Conservation (phyloP, 2,888 invertebrate species). For the Brenthis hecate region DNA sequence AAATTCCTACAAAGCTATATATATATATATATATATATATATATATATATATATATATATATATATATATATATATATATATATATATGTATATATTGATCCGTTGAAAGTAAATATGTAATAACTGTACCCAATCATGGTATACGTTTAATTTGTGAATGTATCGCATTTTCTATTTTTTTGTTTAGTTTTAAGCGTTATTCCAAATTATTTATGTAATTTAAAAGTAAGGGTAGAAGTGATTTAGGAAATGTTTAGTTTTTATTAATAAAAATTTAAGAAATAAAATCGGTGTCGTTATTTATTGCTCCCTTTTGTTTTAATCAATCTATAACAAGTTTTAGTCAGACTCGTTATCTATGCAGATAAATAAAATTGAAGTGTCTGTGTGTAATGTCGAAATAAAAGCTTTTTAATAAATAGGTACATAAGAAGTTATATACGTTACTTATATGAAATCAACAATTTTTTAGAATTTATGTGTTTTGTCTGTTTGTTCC, state of each 20-base stretch:
- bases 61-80: neutral
- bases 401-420: too few relatives aligned
- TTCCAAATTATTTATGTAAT: constrained; percentile 48
- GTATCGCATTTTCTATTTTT: constrained; percentile 41
- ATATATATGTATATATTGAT: neutral
- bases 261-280: constrained; percentile 41
- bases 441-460: too few relatives aligned
- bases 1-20: constrained; percentile 9
- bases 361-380: too few relatives aligned
- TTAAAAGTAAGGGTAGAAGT: constrained; percentile 39
- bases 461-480: too few relatives aligned
- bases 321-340: too few relatives aligned
- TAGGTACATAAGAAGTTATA: too few relatives aligned
- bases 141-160: constrained; percentile 18
- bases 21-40: neutral
- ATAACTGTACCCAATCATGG: neutral
- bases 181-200: constrained; percentile 44
- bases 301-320: too few relatives aligned
- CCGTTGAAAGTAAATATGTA: neutral
- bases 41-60: neutral
- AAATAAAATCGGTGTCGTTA: too few relatives aligned
- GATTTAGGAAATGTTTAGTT: constrained; percentile 42
- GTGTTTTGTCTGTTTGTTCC: too few relatives aligned
- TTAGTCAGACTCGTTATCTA: too few relatives aligned
- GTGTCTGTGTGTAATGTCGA: too few relatives aligned